phyloP scores from a whole-genome alignment of 2,797 vertebrate genomes.

The Platalea minor region DNA sequence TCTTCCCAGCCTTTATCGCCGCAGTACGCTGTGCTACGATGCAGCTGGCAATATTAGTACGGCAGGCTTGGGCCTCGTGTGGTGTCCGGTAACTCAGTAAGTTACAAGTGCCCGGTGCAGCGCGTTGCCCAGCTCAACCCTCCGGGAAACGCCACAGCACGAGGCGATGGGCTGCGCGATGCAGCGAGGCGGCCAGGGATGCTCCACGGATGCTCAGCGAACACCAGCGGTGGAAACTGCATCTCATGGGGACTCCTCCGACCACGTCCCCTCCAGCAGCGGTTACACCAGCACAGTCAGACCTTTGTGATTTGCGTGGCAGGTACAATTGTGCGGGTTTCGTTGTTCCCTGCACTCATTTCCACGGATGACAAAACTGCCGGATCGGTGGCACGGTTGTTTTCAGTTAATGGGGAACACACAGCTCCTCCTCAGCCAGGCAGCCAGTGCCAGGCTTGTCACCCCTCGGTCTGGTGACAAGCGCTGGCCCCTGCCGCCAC shows the following conservation, averaged over 20 bases:
- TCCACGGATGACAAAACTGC: not conserved
- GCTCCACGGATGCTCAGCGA: not conserved
- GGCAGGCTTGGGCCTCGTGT: not conserved
- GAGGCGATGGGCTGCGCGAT: not conserved
- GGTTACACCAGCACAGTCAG: not conserved
- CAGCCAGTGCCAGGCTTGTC: not conserved
- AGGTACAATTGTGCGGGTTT: not conserved
- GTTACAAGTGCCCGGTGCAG: not conserved
- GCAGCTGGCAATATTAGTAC: not conserved
- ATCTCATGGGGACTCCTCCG: not conserved
- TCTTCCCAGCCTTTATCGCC: not conserved
- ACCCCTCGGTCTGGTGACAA: not conserved
- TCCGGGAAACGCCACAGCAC: rapidly evolving
- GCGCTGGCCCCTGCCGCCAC: not conserved
- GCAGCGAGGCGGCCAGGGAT: not conserved
- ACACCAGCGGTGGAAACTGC: not conserved
- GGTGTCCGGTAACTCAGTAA: not conserved
- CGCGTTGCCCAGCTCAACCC: rapidly evolving
- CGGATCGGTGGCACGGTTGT: rapidly evolving
- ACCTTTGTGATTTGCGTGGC: rapidly evolving
- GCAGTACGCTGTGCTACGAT: rapidly evolving
- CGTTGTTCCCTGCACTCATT: rapidly evolving
- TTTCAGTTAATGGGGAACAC: not conserved
- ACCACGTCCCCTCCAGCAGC: not conserved
- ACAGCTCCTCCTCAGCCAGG: not conserved